A percentile compares a stretch with the other conserved stretches of the same genome.
Evolutionary conservation across 2,888 invertebrate species (phyloP).

Genomic region (Macropis europaea): DNA sequence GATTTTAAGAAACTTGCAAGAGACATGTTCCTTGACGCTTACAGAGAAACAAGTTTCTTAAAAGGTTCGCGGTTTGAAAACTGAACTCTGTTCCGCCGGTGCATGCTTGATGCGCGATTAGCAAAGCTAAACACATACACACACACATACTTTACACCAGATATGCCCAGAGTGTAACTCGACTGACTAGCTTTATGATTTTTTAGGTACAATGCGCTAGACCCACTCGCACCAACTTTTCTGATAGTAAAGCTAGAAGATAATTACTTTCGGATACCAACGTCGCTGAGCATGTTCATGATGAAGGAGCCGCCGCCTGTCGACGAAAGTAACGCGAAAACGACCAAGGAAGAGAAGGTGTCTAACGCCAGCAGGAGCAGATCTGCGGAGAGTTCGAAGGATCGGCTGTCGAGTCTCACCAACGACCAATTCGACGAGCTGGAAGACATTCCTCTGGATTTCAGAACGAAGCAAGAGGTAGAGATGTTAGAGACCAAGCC

Average conservation of each 20-base stretch:
- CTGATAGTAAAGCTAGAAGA: conserved; percentile 74
- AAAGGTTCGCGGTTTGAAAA: background rate
- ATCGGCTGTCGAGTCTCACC: background rate
- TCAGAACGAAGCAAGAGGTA: conserved; percentile 53
- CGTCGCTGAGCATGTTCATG: conserved; percentile 72
- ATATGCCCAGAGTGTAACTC: conserved; percentile 35
- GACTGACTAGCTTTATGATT: conserved; percentile 67
- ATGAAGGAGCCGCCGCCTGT: conserved; percentile 66
- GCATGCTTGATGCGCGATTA: conserved; percentile 53
- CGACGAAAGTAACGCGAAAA: conserved; percentile 33
- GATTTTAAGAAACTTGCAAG: background rate
- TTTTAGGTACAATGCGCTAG: conserved; percentile 74
- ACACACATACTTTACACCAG: background rate
- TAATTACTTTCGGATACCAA: conserved; percentile 74
- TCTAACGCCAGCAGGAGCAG: background rate
- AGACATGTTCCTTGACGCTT: background rate
- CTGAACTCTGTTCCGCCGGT: conserved; percentile 26
- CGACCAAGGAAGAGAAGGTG: background rate
- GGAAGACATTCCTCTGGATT: conserved; percentile 67
- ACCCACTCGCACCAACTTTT: conserved; percentile 70
- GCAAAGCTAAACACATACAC: conserved; percentile 3
- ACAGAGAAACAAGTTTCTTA: conserved; percentile 2
- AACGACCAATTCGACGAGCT: conserved; percentile 56
- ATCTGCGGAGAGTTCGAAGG: background rate
- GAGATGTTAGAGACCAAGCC: background rate